Conservation (phyloP, 2,888 invertebrate genomes). For the Trichopoda pennipes region DNA sequence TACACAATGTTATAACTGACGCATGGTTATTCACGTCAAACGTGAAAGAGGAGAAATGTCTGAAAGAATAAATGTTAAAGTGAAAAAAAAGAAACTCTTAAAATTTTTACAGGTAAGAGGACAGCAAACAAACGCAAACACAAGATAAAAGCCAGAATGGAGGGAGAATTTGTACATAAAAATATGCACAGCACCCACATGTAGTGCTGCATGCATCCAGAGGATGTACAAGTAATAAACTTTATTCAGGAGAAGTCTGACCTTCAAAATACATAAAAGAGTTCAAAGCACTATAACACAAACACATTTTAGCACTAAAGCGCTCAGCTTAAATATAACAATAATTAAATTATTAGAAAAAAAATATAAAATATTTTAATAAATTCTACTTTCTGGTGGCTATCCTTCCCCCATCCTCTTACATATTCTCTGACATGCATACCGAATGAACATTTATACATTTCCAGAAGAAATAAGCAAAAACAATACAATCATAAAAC, state of each 20-base stretch:
- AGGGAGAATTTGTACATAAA: constrained; percentile 56
- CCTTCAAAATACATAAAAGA: not conserved
- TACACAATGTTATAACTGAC: constrained; percentile 25
- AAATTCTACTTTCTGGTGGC: not conserved
- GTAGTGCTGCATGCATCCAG: constrained; percentile 54
- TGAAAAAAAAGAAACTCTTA: constrained; percentile 11
- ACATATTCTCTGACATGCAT: constrained; percentile 5
- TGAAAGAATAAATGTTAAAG: constrained; percentile 27
- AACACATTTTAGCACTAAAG: not conserved
- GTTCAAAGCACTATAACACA: not conserved
- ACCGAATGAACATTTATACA: constrained; percentile 38
- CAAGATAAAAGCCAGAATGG: constrained; percentile 44
- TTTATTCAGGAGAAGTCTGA: constrained; percentile 9
- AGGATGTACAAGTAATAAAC: constrained; percentile 52
- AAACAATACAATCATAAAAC: constrained; percentile 42
- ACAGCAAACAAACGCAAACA: constrained; percentile 20
- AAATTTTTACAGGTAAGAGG: constrained; percentile 37
- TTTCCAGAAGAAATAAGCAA: constrained; percentile 29
- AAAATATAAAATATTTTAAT: not conserved
- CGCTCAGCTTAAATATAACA: not conserved
- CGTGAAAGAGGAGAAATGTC: constrained; percentile 48
- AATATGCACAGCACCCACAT: constrained; percentile 68
- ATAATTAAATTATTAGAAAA: not conserved
- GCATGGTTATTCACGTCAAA: not conserved
- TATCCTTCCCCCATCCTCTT: constrained; percentile 17